A percentile compares a stretch with the other conserved stretches of the same genome.
Conservation (phyloP, 2,113 vertebrate species). For the Thoracochromis brauschi region DNA sequence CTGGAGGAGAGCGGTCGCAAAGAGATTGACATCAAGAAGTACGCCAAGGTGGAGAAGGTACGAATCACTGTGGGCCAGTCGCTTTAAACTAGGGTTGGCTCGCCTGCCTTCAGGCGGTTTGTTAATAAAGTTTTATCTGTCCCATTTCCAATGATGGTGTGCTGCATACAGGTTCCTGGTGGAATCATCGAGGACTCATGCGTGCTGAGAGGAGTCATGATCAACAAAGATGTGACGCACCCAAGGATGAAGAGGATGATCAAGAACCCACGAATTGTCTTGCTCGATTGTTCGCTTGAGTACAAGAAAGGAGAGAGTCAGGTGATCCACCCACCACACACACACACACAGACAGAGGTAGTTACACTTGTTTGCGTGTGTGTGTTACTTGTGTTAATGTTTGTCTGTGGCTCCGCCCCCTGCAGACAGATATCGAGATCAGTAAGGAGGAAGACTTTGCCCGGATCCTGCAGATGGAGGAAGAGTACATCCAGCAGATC, state of each 20-base stretch:
- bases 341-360: not conserved
- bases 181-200: constrained; percentile 89
- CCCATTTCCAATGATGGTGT: not conserved
- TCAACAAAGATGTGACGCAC: constrained; percentile 95
- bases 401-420: not conserved
- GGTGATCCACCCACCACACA: not conserved
- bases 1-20: constrained; percentile 87
- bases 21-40: constrained; percentile 97
- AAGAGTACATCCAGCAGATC: constrained; percentile 93
- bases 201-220: constrained; percentile 89
- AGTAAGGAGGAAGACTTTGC: constrained; percentile 93
- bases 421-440: constrained; percentile 94
- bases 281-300: constrained; percentile 91
- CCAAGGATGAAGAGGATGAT: constrained; percentile 87
- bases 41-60: constrained; percentile 93
- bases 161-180: constrained; percentile 79
- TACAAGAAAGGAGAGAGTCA: constrained; percentile 96
- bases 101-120: not conserved
- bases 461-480: constrained; percentile 95
- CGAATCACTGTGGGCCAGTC: not conserved
- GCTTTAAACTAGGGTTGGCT: not conserved
- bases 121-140: not conserved
- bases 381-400: not conserved
- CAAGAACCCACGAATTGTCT: constrained; percentile 84
- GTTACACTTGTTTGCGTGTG: not conserved